These are phyloP conservation scores for Volucella bombylans DNA, from an alignment of 2,888 invertebrate genomes.

Conservation along the genomic window DNA sequence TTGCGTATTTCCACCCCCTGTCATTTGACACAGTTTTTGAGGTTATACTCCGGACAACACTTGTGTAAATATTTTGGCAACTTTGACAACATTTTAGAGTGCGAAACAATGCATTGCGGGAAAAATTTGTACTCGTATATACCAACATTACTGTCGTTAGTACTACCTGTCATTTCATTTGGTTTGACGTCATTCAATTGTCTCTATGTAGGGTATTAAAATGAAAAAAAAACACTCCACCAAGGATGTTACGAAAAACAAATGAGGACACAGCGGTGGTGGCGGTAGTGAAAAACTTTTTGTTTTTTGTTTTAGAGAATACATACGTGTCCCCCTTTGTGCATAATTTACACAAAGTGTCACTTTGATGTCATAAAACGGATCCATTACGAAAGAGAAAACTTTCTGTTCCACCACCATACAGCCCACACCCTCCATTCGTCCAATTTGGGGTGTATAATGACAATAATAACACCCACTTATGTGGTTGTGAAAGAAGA, in stretches of 20 bases:
- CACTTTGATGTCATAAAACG: constrained; percentile 61
- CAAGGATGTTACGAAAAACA: neutral
- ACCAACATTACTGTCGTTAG: too few species aligned
- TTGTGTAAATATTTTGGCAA: constrained; percentile 69
- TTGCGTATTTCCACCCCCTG: neutral
- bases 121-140: constrained; percentile 17
- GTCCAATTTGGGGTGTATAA: constrained; percentile 7
- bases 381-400: constrained; percentile 48
- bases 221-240: constrained; percentile 13
- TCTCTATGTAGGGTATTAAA: constrained; percentile 21
- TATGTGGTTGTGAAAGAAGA: constrained; percentile 31
- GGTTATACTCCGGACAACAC: constrained; percentile 6
- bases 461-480: constrained; percentile 65
- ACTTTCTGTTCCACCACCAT: neutral
- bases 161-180: constrained; percentile 40
- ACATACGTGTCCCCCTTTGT: constrained; percentile 43
- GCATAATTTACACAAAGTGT: constrained; percentile 65
- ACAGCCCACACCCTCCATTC: neutral
- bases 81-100: constrained; percentile 33
- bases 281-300: neutral
- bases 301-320: neutral
- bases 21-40: constrained; percentile 32
- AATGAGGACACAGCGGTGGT: neutral
- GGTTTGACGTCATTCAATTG: constrained; percentile 54
- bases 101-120: neutral